Evolutionary conservation across 1,140 invertebrate species (phyloP), one percentile per base, ranked within the genome.

Genomic region (Ctenoplectra terminalis): DNA sequence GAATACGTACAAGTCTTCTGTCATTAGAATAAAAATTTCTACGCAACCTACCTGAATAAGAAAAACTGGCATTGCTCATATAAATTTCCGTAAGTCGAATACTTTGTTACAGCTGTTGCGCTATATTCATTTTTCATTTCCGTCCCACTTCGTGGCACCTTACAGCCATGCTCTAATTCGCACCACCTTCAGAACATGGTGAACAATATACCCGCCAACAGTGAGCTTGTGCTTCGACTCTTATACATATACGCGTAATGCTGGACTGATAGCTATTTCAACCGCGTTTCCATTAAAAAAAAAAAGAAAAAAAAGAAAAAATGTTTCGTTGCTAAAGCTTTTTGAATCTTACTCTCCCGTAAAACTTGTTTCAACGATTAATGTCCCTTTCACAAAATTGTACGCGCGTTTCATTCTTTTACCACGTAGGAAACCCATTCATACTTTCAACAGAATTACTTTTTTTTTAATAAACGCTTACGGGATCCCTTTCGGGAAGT

Each of bases 131-230:
- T 58, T 69, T 58, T 69, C 37, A 52, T 69, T 75, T 54, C 1
- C 11, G 6, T 34, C 7, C 58, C 56, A 52, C 7, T 52, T 31
- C 2, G 23, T 11, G 1, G 34, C 52, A 17, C 20, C 61, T 54
- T 46, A 69, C 37, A n/a, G 29, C n/a, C 31, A 34, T 26, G 46
- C 50, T 69, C 61, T 56, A 69, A 67, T 77, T 77, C 74, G 50
- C 40, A 31, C 26, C 74, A 46, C 48, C 61, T 76, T 76, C n/a
- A 13, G 40, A 52, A 67, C 61, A 54, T 43, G 29, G 37, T 11
- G 26, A 54, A 37, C 74, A 66, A 40, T 43, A 34, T 15, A 34
- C 60, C 29, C 46, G 46, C 29, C 37, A 54, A 66, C 52, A 64
- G 60, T 11, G 2, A 31, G 34, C 61, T 66, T 64, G 17, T 64